Conservation (phyloP, 2,797 vertebrate species). For the Pangasius macronema region DNA sequence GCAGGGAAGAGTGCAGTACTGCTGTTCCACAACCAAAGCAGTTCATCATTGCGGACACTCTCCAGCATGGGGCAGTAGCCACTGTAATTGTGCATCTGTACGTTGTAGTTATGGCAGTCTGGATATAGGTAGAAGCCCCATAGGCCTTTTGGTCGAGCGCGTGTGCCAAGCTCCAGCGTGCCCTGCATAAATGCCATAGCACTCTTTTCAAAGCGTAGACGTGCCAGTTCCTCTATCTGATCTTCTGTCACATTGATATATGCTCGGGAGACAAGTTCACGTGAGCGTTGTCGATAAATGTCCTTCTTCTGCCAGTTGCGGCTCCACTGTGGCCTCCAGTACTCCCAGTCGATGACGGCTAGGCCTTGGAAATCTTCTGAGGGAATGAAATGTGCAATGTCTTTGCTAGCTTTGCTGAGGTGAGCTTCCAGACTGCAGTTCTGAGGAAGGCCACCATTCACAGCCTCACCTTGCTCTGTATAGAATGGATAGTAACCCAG, state of each 20-base stretch:
- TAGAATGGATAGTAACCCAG: constrained; percentile 82
- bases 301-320: constrained; percentile 79
- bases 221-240: constrained; percentile 73
- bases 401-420: constrained; percentile 72
- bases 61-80: constrained; percentile 77
- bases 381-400: constrained; percentile 78
- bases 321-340: constrained; percentile 79
- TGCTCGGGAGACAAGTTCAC: constrained; percentile 68
- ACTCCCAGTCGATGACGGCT: constrained; percentile 80
- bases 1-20: constrained; percentile 80
- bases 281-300: constrained; percentile 74
- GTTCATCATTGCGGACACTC: constrained; percentile 77
- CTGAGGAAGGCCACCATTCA: constrained; percentile 79
- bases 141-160: constrained; percentile 73
- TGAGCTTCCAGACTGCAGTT: constrained; percentile 79
- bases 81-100: constrained; percentile 73
- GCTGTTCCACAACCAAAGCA: constrained; percentile 83
- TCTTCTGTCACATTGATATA: constrained; percentile 72
- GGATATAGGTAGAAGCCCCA: constrained; percentile 86
- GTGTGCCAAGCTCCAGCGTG: constrained; percentile 77
- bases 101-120: constrained; percentile 84
- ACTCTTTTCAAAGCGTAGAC: constrained; percentile 77
- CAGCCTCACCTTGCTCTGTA: constrained; percentile 64
- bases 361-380: constrained; percentile 76
- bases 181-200: constrained; percentile 79